Base-by-base conservation (phyloP, 2,888 invertebrate genomes). In the Harmothoe impar region DNA sequence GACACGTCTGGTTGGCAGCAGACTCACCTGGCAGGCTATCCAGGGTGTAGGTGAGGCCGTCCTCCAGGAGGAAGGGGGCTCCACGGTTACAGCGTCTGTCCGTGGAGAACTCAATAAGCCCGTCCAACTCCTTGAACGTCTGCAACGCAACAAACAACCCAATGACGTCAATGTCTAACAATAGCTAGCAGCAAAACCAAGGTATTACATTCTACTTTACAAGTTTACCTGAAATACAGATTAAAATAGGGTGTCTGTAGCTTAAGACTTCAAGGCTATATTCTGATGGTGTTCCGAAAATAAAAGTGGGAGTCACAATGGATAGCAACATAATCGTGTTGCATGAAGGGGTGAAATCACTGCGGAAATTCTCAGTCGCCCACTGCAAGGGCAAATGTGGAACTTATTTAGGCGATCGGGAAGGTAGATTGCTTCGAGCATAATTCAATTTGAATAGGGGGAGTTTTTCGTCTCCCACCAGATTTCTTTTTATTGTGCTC, bases 81-180 rank as follows among this genome's bases (percentile, higher is more conserved):
- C 86, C 86, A 29, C 86, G 86, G 86, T 86, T 86, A 29, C 86
- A 86, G 10, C 86, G 52, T 86, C 86, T 23, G 29, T 86, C 86
- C 20, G 56, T 56, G 56, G 86, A 86, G 56, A 86, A 86, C 86
- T 86, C 86, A 54, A 86, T 86, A n/a, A 56, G n/a, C 0, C 56
- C 86, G 15, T 31, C 86, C 29, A 20, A 52, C 54, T 86, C 86
- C 29, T 29, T 20, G 23, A 86, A 86, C 7, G 54, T 86, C 86
- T 86, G 25, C 12, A 86, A 29, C 0, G 25, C 43, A 35, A 84
- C n/a, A 84, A 1, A 35, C 17, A 29, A 78, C 3, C 3, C 20
- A n/a, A 20, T 62, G 20, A 62, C 62, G 62, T 62, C 62, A 62
- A n/a, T 62, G 20, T 62, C 7, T 3, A 62, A n/a, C 62, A 62